Evolutionary conservation across 2,888 invertebrate species (phyloP).

Genomic region (Acleris laterana): DNA sequence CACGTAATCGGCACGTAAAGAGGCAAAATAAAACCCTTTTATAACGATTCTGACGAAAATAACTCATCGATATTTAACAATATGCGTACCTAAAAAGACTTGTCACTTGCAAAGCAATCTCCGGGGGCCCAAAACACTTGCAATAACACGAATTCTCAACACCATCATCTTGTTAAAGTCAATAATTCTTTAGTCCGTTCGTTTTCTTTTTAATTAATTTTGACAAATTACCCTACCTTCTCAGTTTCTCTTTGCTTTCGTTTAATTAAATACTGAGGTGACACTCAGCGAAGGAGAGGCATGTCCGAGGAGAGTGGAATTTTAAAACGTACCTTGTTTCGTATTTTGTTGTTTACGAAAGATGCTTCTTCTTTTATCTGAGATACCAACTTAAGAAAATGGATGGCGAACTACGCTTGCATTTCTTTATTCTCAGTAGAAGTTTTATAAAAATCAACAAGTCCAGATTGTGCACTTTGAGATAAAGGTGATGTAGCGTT

Average conservation of each 20-base stretch:
- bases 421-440: not conserved
- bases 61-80: too few species aligned
- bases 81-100: too few species aligned
- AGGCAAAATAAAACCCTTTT: too few species aligned
- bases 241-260: constrained; percentile 76
- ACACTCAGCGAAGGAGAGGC: constrained; percentile 65
- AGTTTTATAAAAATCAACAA: not conserved
- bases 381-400: constrained; percentile 30
- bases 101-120: constrained; percentile 9
- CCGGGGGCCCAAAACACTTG: constrained; percentile 1
- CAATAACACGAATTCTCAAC: constrained; percentile 15
- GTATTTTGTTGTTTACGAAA: constrained; percentile 66
- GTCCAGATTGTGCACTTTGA: not conserved
- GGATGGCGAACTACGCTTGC: constrained; percentile 5
- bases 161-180: constrained; percentile 68
- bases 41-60: too few species aligned
- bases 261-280: constrained; percentile 84
- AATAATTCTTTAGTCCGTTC: constrained; percentile 69
- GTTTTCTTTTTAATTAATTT: constrained; percentile 84
- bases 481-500: too few species aligned
- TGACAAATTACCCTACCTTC: constrained; percentile 82
- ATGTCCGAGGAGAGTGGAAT: constrained; percentile 58
- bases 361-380: constrained; percentile 33
- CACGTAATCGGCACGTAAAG: too few species aligned
- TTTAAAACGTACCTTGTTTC: constrained; percentile 53